Evolutionary conservation across 1,140 invertebrate species (phyloP).

Genomic region (Zaprionus taronus): DNA sequence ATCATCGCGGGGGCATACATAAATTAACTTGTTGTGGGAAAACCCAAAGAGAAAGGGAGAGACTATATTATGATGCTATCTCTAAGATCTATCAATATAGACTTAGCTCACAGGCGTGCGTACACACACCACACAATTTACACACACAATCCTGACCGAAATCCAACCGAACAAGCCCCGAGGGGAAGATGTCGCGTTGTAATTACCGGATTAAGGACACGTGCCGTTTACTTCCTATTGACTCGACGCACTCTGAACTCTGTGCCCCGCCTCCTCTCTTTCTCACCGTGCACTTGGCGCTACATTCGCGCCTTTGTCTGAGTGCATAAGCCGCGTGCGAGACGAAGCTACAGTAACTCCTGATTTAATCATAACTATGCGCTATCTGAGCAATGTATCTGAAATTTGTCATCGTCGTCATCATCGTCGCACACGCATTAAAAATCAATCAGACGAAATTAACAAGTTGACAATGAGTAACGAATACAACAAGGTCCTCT

Average conservation of each 20-base stretch:
- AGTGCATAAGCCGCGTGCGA: constrained; percentile 69
- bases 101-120: constrained; percentile 25
- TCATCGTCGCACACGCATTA: constrained; percentile 53
- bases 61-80: constrained; percentile 11
- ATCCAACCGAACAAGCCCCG: constrained; percentile 15
- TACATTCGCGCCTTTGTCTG: constrained; percentile 59
- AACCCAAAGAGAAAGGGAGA: constrained; percentile 25
- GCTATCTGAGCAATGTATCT: constrained; percentile 25
- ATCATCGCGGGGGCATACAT: constrained; percentile 63
- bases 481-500: background rate
- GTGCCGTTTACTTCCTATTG: constrained; percentile 77
- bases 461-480: constrained; percentile 76
- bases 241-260: constrained; percentile 50
- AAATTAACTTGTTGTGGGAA: constrained; percentile 82
- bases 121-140: constrained; percentile 18
- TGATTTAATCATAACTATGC: constrained; percentile 80
- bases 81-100: constrained; percentile 26
- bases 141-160: constrained; percentile 54
- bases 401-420: background rate
- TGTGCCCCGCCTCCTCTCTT: background rate
- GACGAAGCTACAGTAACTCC: constrained; percentile 23
- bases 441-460: constrained; percentile 82
- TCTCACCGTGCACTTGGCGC: constrained; percentile 58
- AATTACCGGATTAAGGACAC: constrained; percentile 83
- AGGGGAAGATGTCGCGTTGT: constrained; percentile 45